Evolutionary conservation across 2,888 invertebrate species (phyloP), one percentile per base, ranked within the genome.

Genomic region (Apantesis nais): DNA sequence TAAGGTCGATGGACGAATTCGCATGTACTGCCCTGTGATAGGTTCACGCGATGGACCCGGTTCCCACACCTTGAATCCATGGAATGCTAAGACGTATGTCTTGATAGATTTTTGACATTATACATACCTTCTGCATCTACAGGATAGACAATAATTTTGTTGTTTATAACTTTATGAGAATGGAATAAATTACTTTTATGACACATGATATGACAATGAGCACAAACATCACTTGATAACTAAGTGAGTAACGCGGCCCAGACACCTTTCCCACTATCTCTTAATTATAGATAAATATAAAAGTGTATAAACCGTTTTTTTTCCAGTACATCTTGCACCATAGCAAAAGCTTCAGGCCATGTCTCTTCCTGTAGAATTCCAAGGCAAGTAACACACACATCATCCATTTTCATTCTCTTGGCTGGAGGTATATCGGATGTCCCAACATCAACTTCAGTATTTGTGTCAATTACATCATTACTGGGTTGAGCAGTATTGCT

Each of bases 381-480:
- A 11, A 98, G 90, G 85, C 98, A 98, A 66, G 96, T 95, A 0
- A 96, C 89, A 83, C 98, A 98, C 0, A 96, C 90, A 77, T 92
- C 93, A 0, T 86, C 75, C 74, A 96, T 96, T 11, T 88, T 83
- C 74, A 92, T 93, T 84, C 96, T 96, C 41, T 80, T 71, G 4
- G 87, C 81, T 0, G 90, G 89, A 1, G 84, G 78, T 29, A 14
- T 8, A 29, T 25, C 14, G 8, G 78, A 72, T 22, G 44, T 25
- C 11, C 16, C 73, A 14, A 71, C 64, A 25, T 62, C 65, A 52
- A n/a, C 29, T 9, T 41, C 62, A 22, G 31, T 14, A 25, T 31
- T 16, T 37, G n/a, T 58, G 31, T 48, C 34, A 8, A 48, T 22
- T n/a, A 9, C 37, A 66, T 12, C 39, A 29, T 37, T 5, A 25